These are phyloP conservation scores for Podargus strigoides DNA, from an alignment of 2,797 vertebrate species.

Conservation along the genomic window DNA sequence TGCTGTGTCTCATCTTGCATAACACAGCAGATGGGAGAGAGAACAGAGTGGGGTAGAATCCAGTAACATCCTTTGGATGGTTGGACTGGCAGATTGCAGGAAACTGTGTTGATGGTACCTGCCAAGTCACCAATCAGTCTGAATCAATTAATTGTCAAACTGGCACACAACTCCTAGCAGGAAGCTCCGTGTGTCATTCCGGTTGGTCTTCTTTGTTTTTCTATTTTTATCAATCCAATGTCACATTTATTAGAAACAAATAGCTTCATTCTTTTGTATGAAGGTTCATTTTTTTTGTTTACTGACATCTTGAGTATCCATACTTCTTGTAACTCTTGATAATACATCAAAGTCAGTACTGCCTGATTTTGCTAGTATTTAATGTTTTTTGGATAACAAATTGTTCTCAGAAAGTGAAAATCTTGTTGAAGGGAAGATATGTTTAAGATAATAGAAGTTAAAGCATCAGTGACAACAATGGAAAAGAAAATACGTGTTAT, in stretches of 20 bases:
- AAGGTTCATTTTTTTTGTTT: constrained; percentile 9
- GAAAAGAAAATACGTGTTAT: background rate
- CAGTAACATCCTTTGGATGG: constrained; percentile 63
- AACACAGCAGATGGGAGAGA: constrained; percentile 70
- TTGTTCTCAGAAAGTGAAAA: constrained; percentile 27
- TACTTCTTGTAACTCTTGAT: background rate
- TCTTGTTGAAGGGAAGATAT: constrained; percentile 14
- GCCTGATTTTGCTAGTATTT: background rate
- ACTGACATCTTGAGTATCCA: background rate
- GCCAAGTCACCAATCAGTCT: constrained; percentile 67
- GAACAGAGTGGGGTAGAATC: constrained; percentile 55
- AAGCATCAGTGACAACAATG: background rate
- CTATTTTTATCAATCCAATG: constrained; percentile 42
- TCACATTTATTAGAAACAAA: background rate
- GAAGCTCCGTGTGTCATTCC: constrained; percentile 14
- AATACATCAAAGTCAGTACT: constrained; percentile 16
- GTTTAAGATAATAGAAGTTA: constrained; percentile 28
- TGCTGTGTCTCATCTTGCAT: constrained; percentile 60
- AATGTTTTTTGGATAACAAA: constrained; percentile 23
- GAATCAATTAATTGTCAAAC: constrained; percentile 68
- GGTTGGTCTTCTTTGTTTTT: constrained; percentile 7
- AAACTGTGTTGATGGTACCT: constrained; percentile 62
- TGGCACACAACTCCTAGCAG: constrained; percentile 28
- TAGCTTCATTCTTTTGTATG: background rate
- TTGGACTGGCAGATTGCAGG: constrained; percentile 67